Base-by-base conservation (phyloP, 2,888 invertebrate species). In the Tubulanus polymorphus region DNA sequence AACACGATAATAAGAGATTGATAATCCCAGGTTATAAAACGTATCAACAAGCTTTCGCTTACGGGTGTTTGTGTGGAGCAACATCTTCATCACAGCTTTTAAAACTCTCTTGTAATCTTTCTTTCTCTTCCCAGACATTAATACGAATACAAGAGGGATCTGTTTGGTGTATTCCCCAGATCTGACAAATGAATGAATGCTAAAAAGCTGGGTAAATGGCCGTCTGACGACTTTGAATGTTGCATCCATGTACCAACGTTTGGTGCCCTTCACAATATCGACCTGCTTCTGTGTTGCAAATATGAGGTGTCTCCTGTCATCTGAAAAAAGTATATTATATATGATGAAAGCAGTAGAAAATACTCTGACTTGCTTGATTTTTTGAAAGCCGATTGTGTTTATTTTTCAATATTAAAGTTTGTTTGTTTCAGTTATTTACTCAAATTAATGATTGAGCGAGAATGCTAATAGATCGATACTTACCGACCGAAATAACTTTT, bases 1-100 rank as follows among this genome's bases (percentile, higher is more conserved):
- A 2, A 68, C 63, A 28, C 66, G 51, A 25, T 65, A 60, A 56
- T 65, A 66, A 20, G 61, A 63, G 52, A 67, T 58, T 32, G 59
- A 54, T 0, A 67, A 23, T 15, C 64, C 66, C 48, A 58, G 25
- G 8, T 27, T 27, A 23, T 47, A 23, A 3, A 47, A n/a, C n/a
- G n/a, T n/a, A 23, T 47, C 48, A 53, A 63, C 53, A 3, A 66
- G 37, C 35, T 51, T 25, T 41, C 60, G 49, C 51, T 61, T 67
- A 45, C 63, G 49, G 15, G 62, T 66, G 32, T 59, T 63, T 28
- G 62, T 62, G 53, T 50, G 59, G 1, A 67, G n/a, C n/a, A 49
- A 8, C 10, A 23, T 8, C 27, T n/a, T 27, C 3, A 27, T 26
- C 5, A 51, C 10, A 20, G 25, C 51, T 18, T 25, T 6, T 3